Evolutionary conservation across 2,797 vertebrate species (phyloP).

Genomic region (Leuciscus waleckii): DNA sequence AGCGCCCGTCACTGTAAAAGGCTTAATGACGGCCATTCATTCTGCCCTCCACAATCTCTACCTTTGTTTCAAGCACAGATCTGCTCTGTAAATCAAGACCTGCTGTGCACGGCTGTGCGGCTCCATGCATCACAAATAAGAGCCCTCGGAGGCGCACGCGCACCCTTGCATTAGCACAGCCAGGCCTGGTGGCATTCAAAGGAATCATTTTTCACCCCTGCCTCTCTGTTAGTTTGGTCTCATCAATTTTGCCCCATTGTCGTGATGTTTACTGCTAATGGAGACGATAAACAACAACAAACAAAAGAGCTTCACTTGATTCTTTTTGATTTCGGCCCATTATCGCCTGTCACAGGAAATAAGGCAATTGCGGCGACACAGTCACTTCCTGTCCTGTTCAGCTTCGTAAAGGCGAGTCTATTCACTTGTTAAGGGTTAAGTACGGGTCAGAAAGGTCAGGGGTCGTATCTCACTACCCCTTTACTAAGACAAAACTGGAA

Average conservation of each 20-base stretch:
- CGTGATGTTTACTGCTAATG: conserved; percentile 28
- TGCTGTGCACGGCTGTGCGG: conserved; percentile 38
- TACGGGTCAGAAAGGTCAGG: conserved; percentile 53
- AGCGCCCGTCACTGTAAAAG: conserved; percentile 74
- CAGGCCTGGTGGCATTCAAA: background rate
- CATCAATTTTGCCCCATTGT: conserved; percentile 44
- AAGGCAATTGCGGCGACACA: conserved; percentile 49
- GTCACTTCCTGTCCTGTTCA: conserved; percentile 3
- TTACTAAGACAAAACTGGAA: conserved; percentile 30
- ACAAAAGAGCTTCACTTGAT: conserved; percentile 30
- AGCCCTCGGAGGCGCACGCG: conserved; percentile 14
- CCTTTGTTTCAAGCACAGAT: conserved; percentile 57
- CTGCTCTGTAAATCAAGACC: conserved; percentile 66
- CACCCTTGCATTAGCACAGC: conserved; percentile 25
- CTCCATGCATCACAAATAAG: conserved; percentile 48
- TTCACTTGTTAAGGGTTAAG: conserved; percentile 46
- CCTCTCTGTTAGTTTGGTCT: conserved; percentile 13
- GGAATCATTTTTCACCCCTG: conserved; percentile 30
- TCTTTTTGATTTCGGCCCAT: conserved; percentile 32
- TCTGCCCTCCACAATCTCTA: conserved; percentile 48
- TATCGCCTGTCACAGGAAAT: conserved; percentile 49
- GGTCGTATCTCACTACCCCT: conserved; percentile 1
- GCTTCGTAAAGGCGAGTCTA: conserved; percentile 24
- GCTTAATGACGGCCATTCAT: conserved; percentile 73
- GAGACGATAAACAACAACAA: conserved; percentile 32